Percentiles rank a stretch among this genome's conserved stretches.
Evolutionary conservation across 2,113 vertebrate genomes (phyloP).

Genomic region (Zosterops pallidus): DNA sequence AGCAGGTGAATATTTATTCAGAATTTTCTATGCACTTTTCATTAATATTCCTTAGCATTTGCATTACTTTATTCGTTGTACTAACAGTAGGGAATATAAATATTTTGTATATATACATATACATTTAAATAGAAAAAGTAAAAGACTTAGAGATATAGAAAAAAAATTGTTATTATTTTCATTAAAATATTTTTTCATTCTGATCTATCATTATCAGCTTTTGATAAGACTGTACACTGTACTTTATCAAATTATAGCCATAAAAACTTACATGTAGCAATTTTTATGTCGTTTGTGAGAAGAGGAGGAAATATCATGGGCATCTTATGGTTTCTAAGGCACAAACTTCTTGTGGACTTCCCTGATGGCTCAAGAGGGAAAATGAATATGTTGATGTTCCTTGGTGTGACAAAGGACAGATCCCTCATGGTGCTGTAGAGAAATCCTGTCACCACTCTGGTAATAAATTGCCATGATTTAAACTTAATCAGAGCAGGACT

Average conservation of each 20-base stretch:
- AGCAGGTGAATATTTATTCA: not conserved
- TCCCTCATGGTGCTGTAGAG: not conserved
- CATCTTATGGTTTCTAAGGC: not conserved
- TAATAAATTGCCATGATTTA: conserved; percentile 28
- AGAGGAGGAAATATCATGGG: not conserved
- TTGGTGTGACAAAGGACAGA: not conserved
- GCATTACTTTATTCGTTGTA: not conserved
- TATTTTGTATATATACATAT: not conserved
- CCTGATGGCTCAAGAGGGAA: not conserved
- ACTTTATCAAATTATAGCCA: not conserved
- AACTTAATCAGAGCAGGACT: not conserved
- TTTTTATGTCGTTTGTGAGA: not conserved
- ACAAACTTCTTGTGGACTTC: not conserved
- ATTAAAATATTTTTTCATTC: not conserved
- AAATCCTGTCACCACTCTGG: not conserved
- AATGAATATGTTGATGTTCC: not conserved
- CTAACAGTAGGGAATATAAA: not conserved
- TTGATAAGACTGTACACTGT: not conserved
- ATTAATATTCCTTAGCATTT: not conserved
- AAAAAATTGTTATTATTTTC: not conserved
- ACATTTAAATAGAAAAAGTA: not conserved
- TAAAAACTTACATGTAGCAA: not conserved
- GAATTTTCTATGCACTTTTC: not conserved
- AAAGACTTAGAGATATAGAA: not conserved
- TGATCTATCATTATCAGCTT: not conserved